Conservation (phyloP, 2,797 vertebrate species). For the Catamblyrhynchus diadema region DNA sequence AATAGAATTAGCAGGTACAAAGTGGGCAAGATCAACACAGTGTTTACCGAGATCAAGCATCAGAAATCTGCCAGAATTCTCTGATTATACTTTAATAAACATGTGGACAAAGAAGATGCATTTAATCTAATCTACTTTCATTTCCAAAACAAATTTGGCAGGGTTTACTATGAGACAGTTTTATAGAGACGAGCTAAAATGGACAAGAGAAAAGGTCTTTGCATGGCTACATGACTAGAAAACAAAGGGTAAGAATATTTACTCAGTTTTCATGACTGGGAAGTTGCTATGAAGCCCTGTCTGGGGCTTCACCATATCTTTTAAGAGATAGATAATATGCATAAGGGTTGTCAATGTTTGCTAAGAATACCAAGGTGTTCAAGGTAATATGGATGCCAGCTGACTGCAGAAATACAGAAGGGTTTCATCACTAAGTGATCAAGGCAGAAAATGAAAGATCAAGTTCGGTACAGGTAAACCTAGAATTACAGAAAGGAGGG, state of each 20-base stretch:
- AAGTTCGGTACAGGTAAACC: not conserved
- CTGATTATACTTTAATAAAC: not conserved
- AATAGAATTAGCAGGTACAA: not conserved
- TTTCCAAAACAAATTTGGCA: not conserved
- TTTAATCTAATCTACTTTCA: not conserved
- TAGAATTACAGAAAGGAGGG: not conserved
- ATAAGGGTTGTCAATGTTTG: not conserved
- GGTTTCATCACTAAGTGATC: not conserved
- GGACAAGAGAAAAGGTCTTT: not conserved
- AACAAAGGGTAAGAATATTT: not conserved
- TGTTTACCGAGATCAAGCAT: not conserved
- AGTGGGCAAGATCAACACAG: not conserved
- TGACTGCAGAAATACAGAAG: not conserved
- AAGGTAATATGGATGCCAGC: not conserved
- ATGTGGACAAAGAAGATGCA: not conserved
- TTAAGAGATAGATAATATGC: not conserved
- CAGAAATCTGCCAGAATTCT: not conserved
- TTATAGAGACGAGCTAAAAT: not conserved
- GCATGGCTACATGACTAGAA: not conserved
- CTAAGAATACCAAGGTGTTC: not conserved
- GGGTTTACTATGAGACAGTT: not conserved
- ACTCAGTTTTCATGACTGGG: not conserved
- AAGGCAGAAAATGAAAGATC: not conserved
- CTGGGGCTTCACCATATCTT: not conserved
- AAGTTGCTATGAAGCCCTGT: not conserved